Evolutionary conservation across 2,113 vertebrate genomes (phyloP).

Genomic region (Speoplatyrhinus poulsoni): DNA sequence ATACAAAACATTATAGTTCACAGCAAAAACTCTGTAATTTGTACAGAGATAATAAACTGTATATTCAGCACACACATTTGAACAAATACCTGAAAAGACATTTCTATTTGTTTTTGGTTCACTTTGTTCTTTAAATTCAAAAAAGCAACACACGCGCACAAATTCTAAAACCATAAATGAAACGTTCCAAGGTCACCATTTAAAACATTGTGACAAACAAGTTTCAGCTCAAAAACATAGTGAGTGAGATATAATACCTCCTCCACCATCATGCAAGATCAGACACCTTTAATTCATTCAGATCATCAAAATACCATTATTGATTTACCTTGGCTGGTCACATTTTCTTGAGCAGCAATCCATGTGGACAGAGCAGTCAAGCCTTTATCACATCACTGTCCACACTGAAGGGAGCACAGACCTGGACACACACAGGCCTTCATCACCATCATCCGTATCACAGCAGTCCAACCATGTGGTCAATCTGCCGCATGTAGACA

Average conservation of each 20-base stretch:
- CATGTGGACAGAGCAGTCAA: slow-evolving; percentile 1
- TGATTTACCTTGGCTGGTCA: slow-evolving; percentile 23
- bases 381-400: slow-evolving; percentile 11
- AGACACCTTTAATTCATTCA: slow-evolving; percentile 19
- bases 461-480: slow-evolving; percentile 94
- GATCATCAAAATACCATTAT: slow-evolving; percentile 9
- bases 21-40: slow-evolving; percentile 26
- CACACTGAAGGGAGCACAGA: slow-evolving; percentile 7
- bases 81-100: slow-evolving; percentile 11
- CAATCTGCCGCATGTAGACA: slow-evolving; percentile 97
- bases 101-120: background rate
- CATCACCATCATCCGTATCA: slow-evolving; percentile 59
- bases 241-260: too few species aligned
- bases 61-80: slow-evolving; percentile 2
- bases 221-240: too few species aligned
- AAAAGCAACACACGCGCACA: background rate
- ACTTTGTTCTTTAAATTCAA: background rate
- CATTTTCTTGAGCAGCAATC: slow-evolving; percentile 6
- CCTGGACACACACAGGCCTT: background rate
- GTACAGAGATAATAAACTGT: slow-evolving; percentile 11
- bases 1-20: slow-evolving; percentile 33
- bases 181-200: background rate
- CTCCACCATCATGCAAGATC: background rate
- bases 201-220: background rate
- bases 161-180: background rate